Percentiles rank a stretch among this genome's conserved stretches.
Evolutionary conservation across 2,797 vertebrate species (phyloP).

Genomic region (Microctenopoma steveboyesi): DNA sequence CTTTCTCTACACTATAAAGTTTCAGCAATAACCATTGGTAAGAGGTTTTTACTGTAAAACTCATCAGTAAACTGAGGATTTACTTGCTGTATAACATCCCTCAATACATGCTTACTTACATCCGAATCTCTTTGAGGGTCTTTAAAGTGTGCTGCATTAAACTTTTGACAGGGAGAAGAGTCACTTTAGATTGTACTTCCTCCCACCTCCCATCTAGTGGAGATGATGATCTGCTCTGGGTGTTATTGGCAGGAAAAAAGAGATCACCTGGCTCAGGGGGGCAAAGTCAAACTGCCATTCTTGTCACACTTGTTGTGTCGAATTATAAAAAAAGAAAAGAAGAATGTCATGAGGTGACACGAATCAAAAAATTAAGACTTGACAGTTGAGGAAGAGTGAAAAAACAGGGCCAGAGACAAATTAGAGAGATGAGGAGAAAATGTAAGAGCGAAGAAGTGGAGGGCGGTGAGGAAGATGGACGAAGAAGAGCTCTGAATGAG

Average conservation of each 20-base stretch:
- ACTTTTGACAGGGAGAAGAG: conserved; percentile 24
- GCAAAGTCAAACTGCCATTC: not conserved
- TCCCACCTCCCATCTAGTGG: conserved; percentile 38
- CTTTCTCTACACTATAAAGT: conserved; percentile 8
- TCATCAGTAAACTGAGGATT: not conserved
- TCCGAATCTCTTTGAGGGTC: not conserved
- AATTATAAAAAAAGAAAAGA: not conserved
- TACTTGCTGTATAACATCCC: conserved; percentile 8
- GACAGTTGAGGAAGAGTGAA: not conserved
- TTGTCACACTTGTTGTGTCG: not conserved
- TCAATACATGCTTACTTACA: not conserved
- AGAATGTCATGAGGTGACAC: not conserved
- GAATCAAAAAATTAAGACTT: not conserved
- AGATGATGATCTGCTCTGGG: conserved; percentile 9
- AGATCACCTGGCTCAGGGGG: not conserved
- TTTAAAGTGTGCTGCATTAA: conserved; percentile 24
- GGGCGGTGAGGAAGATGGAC: conserved; percentile 3
- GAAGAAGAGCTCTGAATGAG: conserved; percentile 22
- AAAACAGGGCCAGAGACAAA: not conserved
- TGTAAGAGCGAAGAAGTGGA: conserved; percentile 1
- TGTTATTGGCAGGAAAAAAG: conserved; percentile 12
- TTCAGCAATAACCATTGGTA: not conserved
- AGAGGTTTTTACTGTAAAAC: not conserved
- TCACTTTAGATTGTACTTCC: conserved; percentile 33
- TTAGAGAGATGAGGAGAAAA: conserved; percentile 38